A percentile compares a stretch with the other conserved stretches of the same genome.
Evolutionary conservation across 2,797 vertebrate species (phyloP).

Genomic region (Brachymystax lenok): DNA sequence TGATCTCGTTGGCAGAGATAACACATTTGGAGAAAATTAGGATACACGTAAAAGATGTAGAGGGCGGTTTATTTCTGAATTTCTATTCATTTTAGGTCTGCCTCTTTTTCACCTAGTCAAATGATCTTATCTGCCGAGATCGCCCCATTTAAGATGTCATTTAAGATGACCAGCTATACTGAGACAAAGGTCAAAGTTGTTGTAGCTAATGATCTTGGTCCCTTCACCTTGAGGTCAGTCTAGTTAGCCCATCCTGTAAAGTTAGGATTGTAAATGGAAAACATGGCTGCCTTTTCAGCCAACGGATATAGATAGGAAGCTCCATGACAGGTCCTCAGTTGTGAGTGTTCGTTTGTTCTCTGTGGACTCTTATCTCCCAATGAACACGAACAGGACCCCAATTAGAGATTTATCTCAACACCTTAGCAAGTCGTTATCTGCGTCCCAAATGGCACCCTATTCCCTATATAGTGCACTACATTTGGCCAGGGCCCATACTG

Average conservation of each 20-base stretch:
- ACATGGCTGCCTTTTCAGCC: conserved; percentile 11
- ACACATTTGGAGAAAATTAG: not conserved
- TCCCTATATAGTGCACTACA: not conserved
- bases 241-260: conserved; percentile 2
- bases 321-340: conserved; percentile 38
- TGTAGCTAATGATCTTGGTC: conserved; percentile 37
- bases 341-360: conserved; percentile 30
- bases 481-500: conserved; percentile 25
- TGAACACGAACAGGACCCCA: conserved; percentile 44
- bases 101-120: too few species aligned
- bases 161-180: too few species aligned
- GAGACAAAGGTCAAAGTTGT: conserved; percentile 42
- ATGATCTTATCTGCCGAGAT: too few species aligned
- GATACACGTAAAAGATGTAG: too few species aligned
- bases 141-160: too few species aligned
- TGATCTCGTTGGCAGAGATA: not conserved
- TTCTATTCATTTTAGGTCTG: too few species aligned
- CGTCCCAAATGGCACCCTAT: not conserved
- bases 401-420: conserved; percentile 52
- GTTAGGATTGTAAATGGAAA: conserved; percentile 7
- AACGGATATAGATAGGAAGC: conserved; percentile 34
- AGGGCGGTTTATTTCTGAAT: too few species aligned
- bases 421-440: conserved; percentile 39
- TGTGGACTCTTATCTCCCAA: conserved; percentile 54
- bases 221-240: conserved; percentile 6